Percentiles rank a stretch among this genome's conserved stretches.
Evolutionary conservation across 2,888 invertebrate species (phyloP).

Genomic region (Leucophenga maculata): DNA sequence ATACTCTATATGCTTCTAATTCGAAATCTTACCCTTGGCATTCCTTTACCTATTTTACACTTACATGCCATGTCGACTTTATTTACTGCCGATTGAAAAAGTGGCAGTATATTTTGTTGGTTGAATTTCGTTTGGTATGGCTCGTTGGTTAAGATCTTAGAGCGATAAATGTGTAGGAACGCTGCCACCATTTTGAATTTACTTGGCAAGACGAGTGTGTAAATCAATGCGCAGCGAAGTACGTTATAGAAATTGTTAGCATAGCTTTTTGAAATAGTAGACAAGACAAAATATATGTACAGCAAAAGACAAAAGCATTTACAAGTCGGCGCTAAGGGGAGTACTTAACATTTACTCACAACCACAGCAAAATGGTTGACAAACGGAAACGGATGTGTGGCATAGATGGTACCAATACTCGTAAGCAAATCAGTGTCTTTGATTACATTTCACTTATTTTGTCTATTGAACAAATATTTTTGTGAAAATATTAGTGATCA

Average conservation of each 20-base stretch:
- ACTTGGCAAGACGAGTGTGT: not conserved
- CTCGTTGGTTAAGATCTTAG: not conserved
- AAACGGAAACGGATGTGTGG: no score
- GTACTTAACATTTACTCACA: slow-evolving; percentile 12
- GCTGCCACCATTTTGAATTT: not conserved
- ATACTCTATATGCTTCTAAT: not conserved
- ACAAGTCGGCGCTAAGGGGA: not conserved
- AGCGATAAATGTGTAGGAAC: no score
- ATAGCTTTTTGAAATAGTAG: not conserved
- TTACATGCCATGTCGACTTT: slow-evolving; percentile 12
- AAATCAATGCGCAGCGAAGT: not conserved
- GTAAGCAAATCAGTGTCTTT: no score
- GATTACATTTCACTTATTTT: no score
- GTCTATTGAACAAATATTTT: no score
- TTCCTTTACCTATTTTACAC: not conserved
- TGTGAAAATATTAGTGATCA: no score
- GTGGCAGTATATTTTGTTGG: slow-evolving; percentile 10
- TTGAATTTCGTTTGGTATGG: not conserved
- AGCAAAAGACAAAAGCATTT: not conserved
- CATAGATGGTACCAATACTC: no score
- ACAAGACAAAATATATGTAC: not conserved
- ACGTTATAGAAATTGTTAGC: not conserved
- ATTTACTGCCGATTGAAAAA: slow-evolving; percentile 27
- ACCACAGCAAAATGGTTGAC: not conserved
- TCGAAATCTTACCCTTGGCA: not conserved